Conservation (phyloP, 2,797 vertebrate genomes). For the Potorous gilbertii region DNA sequence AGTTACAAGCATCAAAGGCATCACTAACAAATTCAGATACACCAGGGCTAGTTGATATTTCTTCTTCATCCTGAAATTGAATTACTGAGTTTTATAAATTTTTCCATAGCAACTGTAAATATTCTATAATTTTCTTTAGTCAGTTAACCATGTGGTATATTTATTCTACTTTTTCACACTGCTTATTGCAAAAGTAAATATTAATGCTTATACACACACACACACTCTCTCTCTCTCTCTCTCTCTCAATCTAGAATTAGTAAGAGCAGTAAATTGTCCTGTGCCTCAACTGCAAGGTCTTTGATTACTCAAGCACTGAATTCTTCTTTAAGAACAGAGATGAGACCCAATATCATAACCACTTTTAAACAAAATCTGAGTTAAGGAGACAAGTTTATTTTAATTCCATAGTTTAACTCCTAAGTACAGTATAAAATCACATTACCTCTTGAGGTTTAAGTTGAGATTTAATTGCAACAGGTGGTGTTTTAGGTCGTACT, state of each 20-base stretch:
- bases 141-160: background rate
- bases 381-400: conserved; percentile 59
- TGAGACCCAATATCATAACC: background rate
- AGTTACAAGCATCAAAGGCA: conserved; percentile 92
- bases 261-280: background rate
- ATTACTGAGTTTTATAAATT: conserved; percentile 33
- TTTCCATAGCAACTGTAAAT: background rate
- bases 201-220: background rate
- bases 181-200: background rate
- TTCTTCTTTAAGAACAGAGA: conserved; percentile 4
- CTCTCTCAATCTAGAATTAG: background rate
- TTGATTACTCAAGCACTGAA: conserved; percentile 1
- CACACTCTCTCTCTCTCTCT: background rate
- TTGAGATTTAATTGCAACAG: conserved; percentile 86
- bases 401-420: conserved; percentile 60
- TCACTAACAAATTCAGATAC: conserved; percentile 98
- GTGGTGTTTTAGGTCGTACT: conserved; percentile 87
- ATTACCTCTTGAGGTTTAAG: conserved; percentile 88
- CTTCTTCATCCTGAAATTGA: conserved; percentile 91
- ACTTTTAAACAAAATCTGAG: conserved; percentile 35
- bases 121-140: background rate
- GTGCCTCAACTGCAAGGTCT: conserved; percentile 10
- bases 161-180: conserved; percentile 10
- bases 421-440: conserved; percentile 71
- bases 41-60: conserved; percentile 96